Base-by-base conservation (phyloP, 2,888 invertebrate species). In the Stenodema calcarata region DNA sequence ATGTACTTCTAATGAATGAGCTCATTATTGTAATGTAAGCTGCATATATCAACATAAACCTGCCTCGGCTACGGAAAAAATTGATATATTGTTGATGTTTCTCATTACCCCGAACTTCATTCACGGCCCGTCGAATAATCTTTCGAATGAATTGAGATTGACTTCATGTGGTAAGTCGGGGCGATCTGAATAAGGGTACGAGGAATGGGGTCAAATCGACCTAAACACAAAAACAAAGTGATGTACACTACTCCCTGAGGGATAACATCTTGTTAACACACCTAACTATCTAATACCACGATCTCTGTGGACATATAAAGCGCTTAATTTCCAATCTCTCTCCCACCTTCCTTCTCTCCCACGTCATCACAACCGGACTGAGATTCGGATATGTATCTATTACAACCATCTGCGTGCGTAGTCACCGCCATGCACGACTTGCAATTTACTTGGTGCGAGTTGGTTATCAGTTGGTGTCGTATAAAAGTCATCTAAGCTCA, bases 1-100 rank as follows among this genome's bases (percentile, higher is more conserved):
- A 73, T 73, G 73, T 73, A 73, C 41, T 73, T 73, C 73, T 73
- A 73, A 73, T 73, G 73, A 73, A 73, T 73, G 73, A 73, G 73
- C 73, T 73, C 73, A 73, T 73, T 73, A 73, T 73, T 73, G 30
- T 41, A 73, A 73, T 73, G 73, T 73, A 41, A 62, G 73, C 41
- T n/a, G 73, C 73, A 73, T 73, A 18, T 30, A 73, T 30, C 73
- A 35, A 73, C 30, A 73, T 73, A 73, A 73, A 73, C 35, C 73
- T 30, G 35, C 73, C 54, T n/a, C 35, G 41, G 30, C 35, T 6
- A 0, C 12, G 23, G 62, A 62, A 62, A 62, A 62, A 62, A 62
- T 23, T 62, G 62, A 62, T 62, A 62, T 62, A 62, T 23, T 23
- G 62, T 23, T 11, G 62, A 23, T 62, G 62, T 62, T 62, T 62